Evolutionary conservation across 2,113 vertebrate species (phyloP), one percentile per base, ranked within the genome.

Genomic region (Cranoglanis bouderius): DNA sequence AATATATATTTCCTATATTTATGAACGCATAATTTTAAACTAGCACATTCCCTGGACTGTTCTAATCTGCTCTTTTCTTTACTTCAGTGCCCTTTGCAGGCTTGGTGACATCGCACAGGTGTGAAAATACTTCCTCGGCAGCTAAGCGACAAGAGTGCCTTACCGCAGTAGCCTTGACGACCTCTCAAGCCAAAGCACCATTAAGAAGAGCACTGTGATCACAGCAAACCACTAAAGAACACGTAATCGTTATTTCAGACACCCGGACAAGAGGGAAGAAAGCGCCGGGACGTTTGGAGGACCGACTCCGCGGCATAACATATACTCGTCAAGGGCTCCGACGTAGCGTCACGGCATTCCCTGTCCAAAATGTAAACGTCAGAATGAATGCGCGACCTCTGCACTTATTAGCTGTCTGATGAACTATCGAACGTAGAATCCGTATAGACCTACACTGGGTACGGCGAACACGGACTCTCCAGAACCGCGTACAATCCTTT

Each of bases 61-160:
- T 43, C 38, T 83, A 74, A 88, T 40, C n/a, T 7, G 59, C 59
- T 57, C 35, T 43, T 92, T 38, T 81, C 59, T 81, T 63, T 80
- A 12, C 53, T 49, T 55, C 88, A 92, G 92, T 92, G 92, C 75
- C 92, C 92, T 85, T 85, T 92, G 85, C 92, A 92, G 88, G 92
- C 92, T 74, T 92, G 92, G 92, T 92, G 90, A 91, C 83, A 24
- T 26, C 55, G 51, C 43, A 38, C 85, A 88, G 38, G 72, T 61
- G 63, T 72, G 90, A 83, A 82, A 84, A 80, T 38, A 84, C 74
- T 90, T 86, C 85, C 87, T 53, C 32, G 87, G 90, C 85, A 88
- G 85, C 92, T 89, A 86, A 88, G 88, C 82, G 88, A 89, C 88
- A 63, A 49, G 63, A 85, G 85, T 74, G 85, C 87, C 77, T 85